Conservation (phyloP, 2,888 invertebrate species). For the Trissolcus japonicus region DNA sequence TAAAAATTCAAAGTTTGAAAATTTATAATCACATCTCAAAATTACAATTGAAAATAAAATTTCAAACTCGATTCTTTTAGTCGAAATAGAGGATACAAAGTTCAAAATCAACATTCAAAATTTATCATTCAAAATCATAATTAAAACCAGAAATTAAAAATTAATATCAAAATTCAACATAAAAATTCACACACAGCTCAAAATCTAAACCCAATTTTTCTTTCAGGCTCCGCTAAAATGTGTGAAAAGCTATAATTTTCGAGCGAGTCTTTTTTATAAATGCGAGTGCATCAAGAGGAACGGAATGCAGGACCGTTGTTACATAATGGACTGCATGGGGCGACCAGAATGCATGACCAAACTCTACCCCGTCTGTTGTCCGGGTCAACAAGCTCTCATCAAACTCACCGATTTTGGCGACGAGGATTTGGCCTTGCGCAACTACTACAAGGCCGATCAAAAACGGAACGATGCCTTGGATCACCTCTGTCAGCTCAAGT, state of each 20-base stretch:
- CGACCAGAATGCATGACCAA: slow-evolving; percentile 74
- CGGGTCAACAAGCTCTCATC: slow-evolving; percentile 68
- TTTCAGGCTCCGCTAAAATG: slow-evolving; percentile 65
- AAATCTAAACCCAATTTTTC: neutral
- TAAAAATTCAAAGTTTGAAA: no score
- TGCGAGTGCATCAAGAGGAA: slow-evolving; percentile 75
- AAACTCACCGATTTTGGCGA: slow-evolving; percentile 71
- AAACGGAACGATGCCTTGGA: slow-evolving; percentile 68
- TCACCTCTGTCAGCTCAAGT: slow-evolving; percentile 67
- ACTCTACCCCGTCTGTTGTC: slow-evolving; percentile 71
- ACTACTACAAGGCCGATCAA: slow-evolving; percentile 66
- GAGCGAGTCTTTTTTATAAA: slow-evolving; percentile 68
- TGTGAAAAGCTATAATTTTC: slow-evolving; percentile 71
- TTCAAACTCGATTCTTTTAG: no score
- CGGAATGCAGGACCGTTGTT: slow-evolving; percentile 75
- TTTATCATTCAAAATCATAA: no score
- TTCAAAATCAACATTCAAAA: no score
- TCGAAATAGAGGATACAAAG: no score
- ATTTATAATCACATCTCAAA: no score
- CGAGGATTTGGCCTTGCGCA: slow-evolving; percentile 63
- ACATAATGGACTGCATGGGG: slow-evolving; percentile 72
- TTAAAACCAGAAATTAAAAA: no score
- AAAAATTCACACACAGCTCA: no score
- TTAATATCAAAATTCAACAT: no score
- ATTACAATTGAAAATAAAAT: no score